Conservation (phyloP, 2,797 vertebrate genomes). For the Chrosomus eos region DNA sequence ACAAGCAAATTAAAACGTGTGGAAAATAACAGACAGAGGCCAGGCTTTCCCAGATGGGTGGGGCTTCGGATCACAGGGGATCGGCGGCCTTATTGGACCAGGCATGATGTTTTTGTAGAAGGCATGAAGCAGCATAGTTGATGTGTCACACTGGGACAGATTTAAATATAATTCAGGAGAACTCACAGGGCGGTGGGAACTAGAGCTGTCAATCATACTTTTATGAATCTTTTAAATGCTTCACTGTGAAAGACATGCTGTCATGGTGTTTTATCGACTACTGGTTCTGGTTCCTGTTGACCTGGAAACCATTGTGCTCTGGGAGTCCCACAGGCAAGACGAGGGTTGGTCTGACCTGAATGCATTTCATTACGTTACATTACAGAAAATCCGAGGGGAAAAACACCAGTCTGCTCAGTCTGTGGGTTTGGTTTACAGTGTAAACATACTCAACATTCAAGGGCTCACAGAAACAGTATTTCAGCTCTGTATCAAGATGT, state of each 20-base stretch:
- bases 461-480: slow-evolving; percentile 26
- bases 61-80: neutral
- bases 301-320: slow-evolving; percentile 62
- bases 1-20: neutral
- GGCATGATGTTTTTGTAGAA: slow-evolving; percentile 48
- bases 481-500: neutral
- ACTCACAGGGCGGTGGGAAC: neutral
- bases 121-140: neutral
- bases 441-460: slow-evolving; percentile 3
- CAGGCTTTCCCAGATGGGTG: neutral
- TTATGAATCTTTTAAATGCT: slow-evolving; percentile 15
- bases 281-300: slow-evolving; percentile 41
- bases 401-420: slow-evolving; percentile 55
- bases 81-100: neutral
- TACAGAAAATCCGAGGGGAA: slow-evolving; percentile 2
- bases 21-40: neutral
- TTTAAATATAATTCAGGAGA: slow-evolving; percentile 18
- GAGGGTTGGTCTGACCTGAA: slow-evolving; percentile 73
- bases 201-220: slow-evolving; percentile 7
- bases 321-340: slow-evolving; percentile 53
- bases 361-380: slow-evolving; percentile 75
- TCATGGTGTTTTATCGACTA: slow-evolving; percentile 1
- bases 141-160: slow-evolving; percentile 7
- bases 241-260: slow-evolving; percentile 28
- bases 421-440: slow-evolving; percentile 46